Base-by-base conservation (phyloP, 2,113 vertebrate species). In the Arvicanthis niloticus region DNA sequence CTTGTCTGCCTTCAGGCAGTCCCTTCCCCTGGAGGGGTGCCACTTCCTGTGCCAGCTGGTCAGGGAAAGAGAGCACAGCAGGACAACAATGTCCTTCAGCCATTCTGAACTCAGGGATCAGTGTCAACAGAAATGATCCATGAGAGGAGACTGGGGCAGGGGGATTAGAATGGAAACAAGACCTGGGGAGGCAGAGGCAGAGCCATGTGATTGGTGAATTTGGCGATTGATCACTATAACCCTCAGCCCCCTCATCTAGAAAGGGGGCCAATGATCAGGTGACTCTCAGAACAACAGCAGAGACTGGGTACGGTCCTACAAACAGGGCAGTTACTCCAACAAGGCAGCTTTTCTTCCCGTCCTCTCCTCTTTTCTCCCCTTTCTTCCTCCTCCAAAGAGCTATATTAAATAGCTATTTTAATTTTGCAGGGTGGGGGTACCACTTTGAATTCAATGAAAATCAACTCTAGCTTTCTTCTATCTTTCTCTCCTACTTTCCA, bases 131-230 rank as follows among this genome's bases (percentile, higher is more conserved):
- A 75, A 34, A 7, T 53, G 72, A 56, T 16, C 22, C 6, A 0
- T 10, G 56, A 31, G 31, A 40, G 45, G 48, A 65, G 42, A 48
- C 24, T 62, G 53, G 5, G 84, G 73, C 73, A 53, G 26, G 1
- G 34, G 72, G 51, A 29, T 58, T 87, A 58, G 42, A 72, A 51
- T 3, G 24, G 65, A 70, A 53, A 34, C n/a, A 13, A 62, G 4
- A 2, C 16, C 16, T 1, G 0, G 48, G 37, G 3, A 1, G 70
- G 24, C n/a, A 53, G 7, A 68, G 16, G 42, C 1, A 0, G 13
- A 21, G 51, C 0, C 1, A 0, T 2, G 24, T 21, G 76, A 77
- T 92, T n/a, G 80, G n/a, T 5, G 22, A 72, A 15, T 72, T 56
- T n/a, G 84, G n/a, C 34, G 42, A 37, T 24, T 53, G 13, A 24